Evolutionary conservation across 2,888 invertebrate genomes (phyloP), one percentile per base, ranked within the genome.

Genomic region (Cataglyphis livida): DNA sequence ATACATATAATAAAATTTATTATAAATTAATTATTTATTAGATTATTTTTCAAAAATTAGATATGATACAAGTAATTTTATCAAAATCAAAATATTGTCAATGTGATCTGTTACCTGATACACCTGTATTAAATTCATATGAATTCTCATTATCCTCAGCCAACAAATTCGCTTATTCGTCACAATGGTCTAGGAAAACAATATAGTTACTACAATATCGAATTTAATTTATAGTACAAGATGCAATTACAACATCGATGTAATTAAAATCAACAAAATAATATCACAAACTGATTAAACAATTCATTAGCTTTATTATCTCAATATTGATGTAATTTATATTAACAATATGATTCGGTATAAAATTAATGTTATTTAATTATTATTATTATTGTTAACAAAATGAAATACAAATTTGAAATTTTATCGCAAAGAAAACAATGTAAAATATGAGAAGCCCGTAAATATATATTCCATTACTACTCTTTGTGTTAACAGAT

Each of bases 401-500:
- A 54, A 54, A 15, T 9, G 7, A 38, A 5, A 18, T 38, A n/a
- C 21, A 32, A 3, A 21, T 35, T 18, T 59, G 1, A 73, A 0
- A 28, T 41, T 57, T 57, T 4, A 12, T 0, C 38, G 15, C 10
- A 18, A 57, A 57, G n/a, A 54, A 48, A 70, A 32, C 1, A 32
- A 73, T n/a, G 0, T 59, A 12, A 12, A 32, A 35, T 44, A 48
- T 18, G 1, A 10, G 32, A 32, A 48, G 3, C 21, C 0, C 10
- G 1, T 32, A 61, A 61, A 61, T 3, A 18, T 5, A 5, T 54
- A 10, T 25, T 82, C 74, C 64, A 75, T 66, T 62, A 76, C 21
- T 66, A 15, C 21, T n/a, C 18, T 70, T 7, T 38, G n/a, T 38
- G 54, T 85, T 78, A 85, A 81, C 78, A 54, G 61, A 59, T 28